Evolutionary conservation across 2,113 vertebrate species (phyloP).

Genomic region (Thamnophis sirtalis): DNA sequence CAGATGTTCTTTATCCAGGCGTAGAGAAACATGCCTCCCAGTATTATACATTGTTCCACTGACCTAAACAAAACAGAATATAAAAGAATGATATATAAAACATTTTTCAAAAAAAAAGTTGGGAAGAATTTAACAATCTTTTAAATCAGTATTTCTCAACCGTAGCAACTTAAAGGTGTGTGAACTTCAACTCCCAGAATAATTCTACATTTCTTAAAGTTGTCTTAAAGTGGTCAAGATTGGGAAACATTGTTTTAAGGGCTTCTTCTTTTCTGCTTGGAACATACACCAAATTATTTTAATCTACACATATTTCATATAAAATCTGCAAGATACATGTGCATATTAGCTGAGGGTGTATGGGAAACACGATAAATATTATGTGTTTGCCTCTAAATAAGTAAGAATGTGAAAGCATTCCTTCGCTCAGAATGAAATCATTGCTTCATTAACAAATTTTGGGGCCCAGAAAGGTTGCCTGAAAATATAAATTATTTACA

Average conservation of each 20-base stretch:
- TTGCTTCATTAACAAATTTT: slow-evolving; percentile 40
- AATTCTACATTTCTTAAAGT: not conserved
- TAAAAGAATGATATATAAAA: not conserved
- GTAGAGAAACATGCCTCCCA: slow-evolving; percentile 92
- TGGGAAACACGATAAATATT: slow-evolving; percentile 7
- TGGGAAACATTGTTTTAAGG: not conserved
- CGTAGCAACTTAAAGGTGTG: not conserved
- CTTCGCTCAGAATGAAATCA: slow-evolving; percentile 40
- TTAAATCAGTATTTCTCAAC: accelerated
- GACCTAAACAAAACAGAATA: slow-evolving; percentile 70
- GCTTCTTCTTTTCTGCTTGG: slow-evolving; percentile 17
- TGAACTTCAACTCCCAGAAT: slow-evolving; percentile 16
- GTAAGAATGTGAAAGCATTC: slow-evolving; percentile 20
- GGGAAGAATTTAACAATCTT: not conserved
- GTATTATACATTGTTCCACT: slow-evolving; percentile 99
- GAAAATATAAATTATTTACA: slow-evolving; percentile 47
- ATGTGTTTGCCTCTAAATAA: slow-evolving; percentile 42
- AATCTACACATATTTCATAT: slow-evolving; percentile 26
- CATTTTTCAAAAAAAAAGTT: slow-evolving; percentile 11
- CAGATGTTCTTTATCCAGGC: slow-evolving; percentile 95
- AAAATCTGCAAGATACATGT: slow-evolving; percentile 6
- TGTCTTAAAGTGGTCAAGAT: not conserved
- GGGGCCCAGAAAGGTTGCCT: slow-evolving; percentile 37
- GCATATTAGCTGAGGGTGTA: slow-evolving; percentile 27
- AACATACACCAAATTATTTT: slow-evolving; percentile 44